Evolutionary conservation across 92 coral and sea anemone genomes (phyloP).

Genomic region (Desmophyllum pertusum): DNA sequence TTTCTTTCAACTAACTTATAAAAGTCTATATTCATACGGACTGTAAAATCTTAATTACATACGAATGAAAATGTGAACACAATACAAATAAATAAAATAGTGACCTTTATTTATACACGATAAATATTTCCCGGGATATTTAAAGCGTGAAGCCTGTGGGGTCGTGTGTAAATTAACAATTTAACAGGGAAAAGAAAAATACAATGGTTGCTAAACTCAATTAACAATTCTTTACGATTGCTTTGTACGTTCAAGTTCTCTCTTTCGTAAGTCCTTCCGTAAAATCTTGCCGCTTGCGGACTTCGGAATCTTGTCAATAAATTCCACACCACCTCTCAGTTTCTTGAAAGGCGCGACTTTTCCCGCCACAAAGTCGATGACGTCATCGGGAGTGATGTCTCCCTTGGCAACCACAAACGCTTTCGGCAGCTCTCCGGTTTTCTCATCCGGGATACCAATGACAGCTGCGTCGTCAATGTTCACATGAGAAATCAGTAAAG

Average conservation of each 20-base stretch:
- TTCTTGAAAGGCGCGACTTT: slow-evolving; percentile 75
- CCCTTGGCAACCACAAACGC: slow-evolving; percentile 71
- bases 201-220: background rate
- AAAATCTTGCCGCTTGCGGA: slow-evolving; percentile 73
- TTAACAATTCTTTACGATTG: background rate
- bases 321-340: slow-evolving; percentile 80
- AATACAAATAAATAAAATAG: too few relatives aligned
- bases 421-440: slow-evolving; percentile 77
- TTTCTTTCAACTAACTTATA: too few relatives aligned
- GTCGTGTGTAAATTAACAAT: too few relatives aligned
- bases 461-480: slow-evolving; percentile 76
- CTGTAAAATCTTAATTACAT: too few relatives aligned
- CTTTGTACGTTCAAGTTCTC: slow-evolving; percentile 36
- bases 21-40: too few relatives aligned
- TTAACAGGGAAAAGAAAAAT: too few relatives aligned
- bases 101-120: too few relatives aligned
- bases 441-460: slow-evolving; percentile 76
- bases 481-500: slow-evolving; percentile 62
- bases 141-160: too few relatives aligned
- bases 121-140: too few relatives aligned
- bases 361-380: slow-evolving; percentile 51
- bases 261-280: slow-evolving; percentile 61
- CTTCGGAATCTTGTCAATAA: slow-evolving; percentile 80
- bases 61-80: too few relatives aligned
- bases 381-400: slow-evolving; percentile 56